These are phyloP conservation scores for Abrostola triplasia DNA, from an alignment of 2,888 invertebrate genomes.

Conservation along the genomic window DNA sequence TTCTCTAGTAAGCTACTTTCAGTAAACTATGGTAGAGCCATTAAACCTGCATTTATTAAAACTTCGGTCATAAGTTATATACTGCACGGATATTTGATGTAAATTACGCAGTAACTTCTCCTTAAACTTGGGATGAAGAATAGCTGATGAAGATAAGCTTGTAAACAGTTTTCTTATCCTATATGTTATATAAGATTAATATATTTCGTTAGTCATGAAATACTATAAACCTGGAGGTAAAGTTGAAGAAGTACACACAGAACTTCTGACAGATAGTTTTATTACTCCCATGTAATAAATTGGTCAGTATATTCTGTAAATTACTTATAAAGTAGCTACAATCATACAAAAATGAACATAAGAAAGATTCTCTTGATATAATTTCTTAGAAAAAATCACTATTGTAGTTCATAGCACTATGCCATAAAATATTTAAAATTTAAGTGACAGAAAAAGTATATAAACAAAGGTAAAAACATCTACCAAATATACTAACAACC, in stretches of 20 bases:
- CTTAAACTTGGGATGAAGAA: background rate
- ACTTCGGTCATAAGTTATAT: slow-evolving; percentile 3
- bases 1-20: background rate
- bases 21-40: slow-evolving; percentile 2
- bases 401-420: no score
- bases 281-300: no score
- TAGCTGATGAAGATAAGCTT: background rate
- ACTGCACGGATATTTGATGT: background rate
- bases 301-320: no score
- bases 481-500: background rate
- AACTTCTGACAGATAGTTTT: no score
- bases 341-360: background rate
- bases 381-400: no score
- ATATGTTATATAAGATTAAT: background rate
- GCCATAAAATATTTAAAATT: no score
- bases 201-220: background rate
- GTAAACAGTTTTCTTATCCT: background rate
- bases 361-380: no score
- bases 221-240: background rate
- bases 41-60: slow-evolving; percentile 4
- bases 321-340: background rate
- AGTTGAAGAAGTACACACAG: no score
- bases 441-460: no score
- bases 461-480: background rate
- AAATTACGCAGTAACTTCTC: background rate